These are phyloP conservation scores for Manis pentadactyla DNA, from an alignment of 2,797 vertebrate genomes.

Conservation along the genomic window DNA sequence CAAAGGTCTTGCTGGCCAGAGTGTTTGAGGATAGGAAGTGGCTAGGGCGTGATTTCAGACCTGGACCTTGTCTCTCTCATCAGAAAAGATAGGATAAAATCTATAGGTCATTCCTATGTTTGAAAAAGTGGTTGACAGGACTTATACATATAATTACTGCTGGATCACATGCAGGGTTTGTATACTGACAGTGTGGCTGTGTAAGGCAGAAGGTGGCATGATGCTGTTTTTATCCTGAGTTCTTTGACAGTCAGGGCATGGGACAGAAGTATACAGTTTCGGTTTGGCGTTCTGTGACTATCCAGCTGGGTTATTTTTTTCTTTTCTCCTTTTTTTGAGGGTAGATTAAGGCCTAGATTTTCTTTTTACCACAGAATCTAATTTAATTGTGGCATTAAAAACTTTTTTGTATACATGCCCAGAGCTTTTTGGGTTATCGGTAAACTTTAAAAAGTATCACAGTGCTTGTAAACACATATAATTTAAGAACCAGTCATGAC, in stretches of 20 bases:
- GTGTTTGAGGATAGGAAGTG: slow-evolving; percentile 52
- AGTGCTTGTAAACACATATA: slow-evolving; percentile 55
- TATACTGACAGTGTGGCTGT: not conserved
- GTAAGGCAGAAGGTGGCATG: not conserved
- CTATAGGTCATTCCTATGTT: not conserved
- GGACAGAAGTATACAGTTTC: slow-evolving; percentile 48
- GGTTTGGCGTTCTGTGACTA: slow-evolving; percentile 45
- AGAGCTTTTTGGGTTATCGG: slow-evolving; percentile 69
- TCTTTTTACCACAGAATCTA: slow-evolving; percentile 57
- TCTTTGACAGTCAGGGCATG: slow-evolving; percentile 32
- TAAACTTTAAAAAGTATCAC: slow-evolving; percentile 69
- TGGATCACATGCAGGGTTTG: not conserved
- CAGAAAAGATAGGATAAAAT: not conserved
- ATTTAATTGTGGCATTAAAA: slow-evolving; percentile 71
- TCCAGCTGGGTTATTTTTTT: slow-evolving; percentile 24
- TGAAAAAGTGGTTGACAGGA: not conserved
- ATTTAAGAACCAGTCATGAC: slow-evolving; percentile 67
- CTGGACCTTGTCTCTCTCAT: not conserved
- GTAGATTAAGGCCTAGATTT: slow-evolving; percentile 67
- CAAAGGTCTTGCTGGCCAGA: not conserved
- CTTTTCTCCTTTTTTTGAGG: slow-evolving; percentile 54
- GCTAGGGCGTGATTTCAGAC: slow-evolving; percentile 38
- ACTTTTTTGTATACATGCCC: slow-evolving; percentile 57
- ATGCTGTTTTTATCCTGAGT: not conserved
- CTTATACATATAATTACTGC: not conserved